Evolutionary conservation across 2,888 invertebrate species (phyloP).

Genomic region (Formica aserva): DNA sequence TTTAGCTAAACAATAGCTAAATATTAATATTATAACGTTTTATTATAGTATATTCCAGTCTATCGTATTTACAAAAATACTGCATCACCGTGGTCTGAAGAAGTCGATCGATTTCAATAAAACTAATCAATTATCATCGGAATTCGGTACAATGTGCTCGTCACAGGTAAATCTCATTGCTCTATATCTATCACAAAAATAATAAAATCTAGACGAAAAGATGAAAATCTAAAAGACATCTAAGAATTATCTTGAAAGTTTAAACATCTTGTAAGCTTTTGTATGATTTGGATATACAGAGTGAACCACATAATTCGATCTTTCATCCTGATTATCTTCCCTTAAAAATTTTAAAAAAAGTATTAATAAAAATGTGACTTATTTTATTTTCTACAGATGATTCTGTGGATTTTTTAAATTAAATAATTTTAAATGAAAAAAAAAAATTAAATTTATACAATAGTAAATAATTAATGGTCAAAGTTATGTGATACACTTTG

Average conservation of each 20-base stretch:
- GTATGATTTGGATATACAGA: not conserved
- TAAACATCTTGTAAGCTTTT: constrained; percentile 2
- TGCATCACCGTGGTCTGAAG: constrained; percentile 79
- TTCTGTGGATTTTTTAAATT: not conserved
- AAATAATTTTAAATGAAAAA: not conserved
- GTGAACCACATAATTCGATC: not conserved
- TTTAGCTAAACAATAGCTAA: not conserved
- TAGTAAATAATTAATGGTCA: not conserved
- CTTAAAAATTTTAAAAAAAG: not conserved
- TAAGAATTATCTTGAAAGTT: not conserved
- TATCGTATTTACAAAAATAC: constrained; percentile 82
- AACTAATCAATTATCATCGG: constrained; percentile 68
- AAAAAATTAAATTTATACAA: not conserved
- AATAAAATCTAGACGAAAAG: not conserved
- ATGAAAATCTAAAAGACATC: not conserved
- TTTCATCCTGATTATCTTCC: not conserved
- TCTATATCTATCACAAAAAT: not conserved
- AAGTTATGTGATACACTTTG: not conserved
- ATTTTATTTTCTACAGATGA: not conserved
- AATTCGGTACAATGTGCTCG: constrained; percentile 82
- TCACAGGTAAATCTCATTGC: constrained; percentile 75
- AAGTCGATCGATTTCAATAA: constrained; percentile 77
- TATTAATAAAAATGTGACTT: not conserved
- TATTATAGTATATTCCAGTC: constrained; percentile 81
- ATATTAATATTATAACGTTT: constrained; percentile 16